Conservation (phyloP, 2,888 invertebrate genomes). For the Acleris emargana region DNA sequence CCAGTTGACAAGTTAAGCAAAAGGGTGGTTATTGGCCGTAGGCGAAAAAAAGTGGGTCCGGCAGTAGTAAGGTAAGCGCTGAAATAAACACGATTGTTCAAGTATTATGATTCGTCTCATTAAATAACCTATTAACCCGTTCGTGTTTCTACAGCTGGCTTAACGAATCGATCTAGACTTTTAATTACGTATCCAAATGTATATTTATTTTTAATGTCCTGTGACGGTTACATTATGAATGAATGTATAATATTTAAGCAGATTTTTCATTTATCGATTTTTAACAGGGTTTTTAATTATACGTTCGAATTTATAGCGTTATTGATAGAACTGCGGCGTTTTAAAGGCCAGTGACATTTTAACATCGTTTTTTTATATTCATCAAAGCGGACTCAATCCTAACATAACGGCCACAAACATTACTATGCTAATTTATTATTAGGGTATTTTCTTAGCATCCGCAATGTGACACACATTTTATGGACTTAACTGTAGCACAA, state of each 20-base stretch:
- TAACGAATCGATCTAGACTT: conserved; percentile 7
- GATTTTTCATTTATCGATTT: conserved; percentile 21
- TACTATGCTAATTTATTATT: conserved; percentile 82
- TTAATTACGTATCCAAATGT: background rate
- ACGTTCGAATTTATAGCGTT: conserved; percentile 24
- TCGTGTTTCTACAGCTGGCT: background rate
- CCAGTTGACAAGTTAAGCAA: too few species aligned
- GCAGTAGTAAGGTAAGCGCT: too few species aligned
- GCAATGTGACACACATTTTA: conserved; percentile 81
- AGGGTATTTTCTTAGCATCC: conserved; percentile 79
- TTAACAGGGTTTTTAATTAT: conserved; percentile 37
- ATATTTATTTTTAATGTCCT: conserved; percentile 19
- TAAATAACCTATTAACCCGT: background rate
- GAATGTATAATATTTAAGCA: conserved; percentile 14
- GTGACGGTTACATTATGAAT: conserved; percentile 6
- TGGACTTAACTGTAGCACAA: conserved; percentile 80
- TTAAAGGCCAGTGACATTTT: conserved; percentile 72
- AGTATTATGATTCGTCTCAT: background rate
- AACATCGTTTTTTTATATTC: conserved; percentile 69
- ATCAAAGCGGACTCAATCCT: conserved; percentile 77
- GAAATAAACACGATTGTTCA: too few species aligned
- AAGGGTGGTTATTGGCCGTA: too few species aligned
- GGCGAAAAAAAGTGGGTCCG: too few species aligned
- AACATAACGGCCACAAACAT: conserved; percentile 77
- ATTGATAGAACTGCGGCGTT: conserved; percentile 14